Evolutionary conservation across 2,888 invertebrate species (phyloP).

Genomic region (Mayetiola destructor): DNA sequence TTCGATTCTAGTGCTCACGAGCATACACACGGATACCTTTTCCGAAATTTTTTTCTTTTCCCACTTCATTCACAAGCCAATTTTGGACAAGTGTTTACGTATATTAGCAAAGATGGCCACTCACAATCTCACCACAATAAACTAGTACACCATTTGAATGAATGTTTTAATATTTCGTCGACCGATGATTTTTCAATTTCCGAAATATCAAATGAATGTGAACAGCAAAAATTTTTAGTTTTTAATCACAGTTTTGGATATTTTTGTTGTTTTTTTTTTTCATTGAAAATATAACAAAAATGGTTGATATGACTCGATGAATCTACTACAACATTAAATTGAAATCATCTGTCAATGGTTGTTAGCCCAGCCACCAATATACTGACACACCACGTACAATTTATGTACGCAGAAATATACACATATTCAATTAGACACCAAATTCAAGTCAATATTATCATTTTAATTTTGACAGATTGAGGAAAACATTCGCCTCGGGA

Average conservation of each 20-base stretch:
- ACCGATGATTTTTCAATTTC: no score
- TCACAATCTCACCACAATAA: background rate
- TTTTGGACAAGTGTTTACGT: background rate
- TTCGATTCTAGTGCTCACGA: background rate
- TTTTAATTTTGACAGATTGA: conserved; percentile 4
- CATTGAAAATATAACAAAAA: no score
- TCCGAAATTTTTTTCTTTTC: background rate
- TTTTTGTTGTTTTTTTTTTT: no score
- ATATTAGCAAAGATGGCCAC: background rate
- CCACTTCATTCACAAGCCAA: background rate
- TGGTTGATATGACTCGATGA: no score
- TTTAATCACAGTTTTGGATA: no score
- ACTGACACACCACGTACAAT: background rate
- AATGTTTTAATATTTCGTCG: no score
- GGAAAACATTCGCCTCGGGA: conserved; percentile 5
- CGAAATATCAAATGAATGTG: no score
- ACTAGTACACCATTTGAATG: background rate
- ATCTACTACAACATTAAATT: no score
- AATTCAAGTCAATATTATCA: background rate
- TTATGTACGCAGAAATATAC: conserved; percentile 2
- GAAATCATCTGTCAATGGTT: no score
- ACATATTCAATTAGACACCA: no score
- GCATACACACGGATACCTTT: conserved; percentile 1
- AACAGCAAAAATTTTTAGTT: no score
- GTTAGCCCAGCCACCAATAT: conserved; percentile 2